Percentiles rank a stretch among this genome's conserved stretches.
Conservation (phyloP, 2,113 vertebrate genomes). For the Verasper variegatus region DNA sequence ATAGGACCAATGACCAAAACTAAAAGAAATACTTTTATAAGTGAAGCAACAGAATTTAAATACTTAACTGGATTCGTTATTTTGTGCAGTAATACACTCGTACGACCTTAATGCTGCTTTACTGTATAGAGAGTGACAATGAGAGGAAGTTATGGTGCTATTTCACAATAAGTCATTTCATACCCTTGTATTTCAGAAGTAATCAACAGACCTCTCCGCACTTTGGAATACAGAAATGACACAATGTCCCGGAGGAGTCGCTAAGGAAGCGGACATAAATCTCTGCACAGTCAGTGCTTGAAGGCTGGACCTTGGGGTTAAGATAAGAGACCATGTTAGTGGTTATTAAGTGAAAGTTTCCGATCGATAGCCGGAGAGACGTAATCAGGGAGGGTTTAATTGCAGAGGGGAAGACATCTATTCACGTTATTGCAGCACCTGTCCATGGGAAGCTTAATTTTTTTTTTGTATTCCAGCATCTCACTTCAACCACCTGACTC, state of each 20-base stretch:
- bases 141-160: conserved; percentile 4
- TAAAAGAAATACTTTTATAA: background rate
- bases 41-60: background rate
- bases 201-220: conserved; percentile 62
- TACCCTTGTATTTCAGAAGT: conserved; percentile 55
- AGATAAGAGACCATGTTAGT: conserved; percentile 82
- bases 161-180: background rate
- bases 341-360: conserved; percentile 86
- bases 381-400: conserved; percentile 85
- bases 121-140: conserved; percentile 15
- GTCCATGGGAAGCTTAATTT: conserved; percentile 76
- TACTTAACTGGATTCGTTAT: background rate
- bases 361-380: conserved; percentile 82
- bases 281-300: conserved; percentile 63
- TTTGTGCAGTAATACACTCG: conserved; percentile 6
- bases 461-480: conserved; percentile 50
- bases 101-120: conserved; percentile 17
- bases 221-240: conserved; percentile 78
- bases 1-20: too few species aligned
- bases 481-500: conserved; percentile 47
- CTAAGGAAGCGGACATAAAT: conserved; percentile 78
- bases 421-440: conserved; percentile 82
- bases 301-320: conserved; percentile 80
- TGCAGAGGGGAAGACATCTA: conserved; percentile 83
- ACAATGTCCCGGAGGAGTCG: conserved; percentile 75